Evolutionary conservation across 2,888 invertebrate species (phyloP).

Genomic region (Andrena fulva): DNA sequence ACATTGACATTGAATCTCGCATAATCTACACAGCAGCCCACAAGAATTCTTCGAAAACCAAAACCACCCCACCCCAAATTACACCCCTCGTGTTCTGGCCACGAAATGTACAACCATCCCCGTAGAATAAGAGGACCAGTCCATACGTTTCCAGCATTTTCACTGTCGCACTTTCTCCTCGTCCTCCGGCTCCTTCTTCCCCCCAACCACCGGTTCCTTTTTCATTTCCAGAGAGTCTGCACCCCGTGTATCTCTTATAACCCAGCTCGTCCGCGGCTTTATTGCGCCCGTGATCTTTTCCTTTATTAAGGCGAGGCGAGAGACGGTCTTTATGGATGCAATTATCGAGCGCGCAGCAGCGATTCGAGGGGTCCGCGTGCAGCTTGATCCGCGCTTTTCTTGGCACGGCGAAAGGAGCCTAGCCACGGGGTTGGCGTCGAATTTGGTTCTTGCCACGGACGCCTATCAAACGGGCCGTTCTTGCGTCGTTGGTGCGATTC

Average conservation of each 20-base stretch:
- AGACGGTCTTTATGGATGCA: conserved; percentile 66
- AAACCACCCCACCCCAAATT: conserved; percentile 33
- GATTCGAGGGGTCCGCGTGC: conserved; percentile 45
- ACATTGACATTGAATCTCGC: not conserved
- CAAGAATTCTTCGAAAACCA: not conserved
- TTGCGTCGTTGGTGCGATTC: conserved; percentile 33
- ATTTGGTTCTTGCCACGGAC: not conserved
- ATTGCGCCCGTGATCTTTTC: conserved; percentile 70
- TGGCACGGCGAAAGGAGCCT: conserved; percentile 20
- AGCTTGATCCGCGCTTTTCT: conserved; percentile 45
- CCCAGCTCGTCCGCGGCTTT: conserved; percentile 50
- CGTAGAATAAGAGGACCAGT: not conserved
- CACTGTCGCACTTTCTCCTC: conserved; percentile 21
- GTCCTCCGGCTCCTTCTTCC: not conserved
- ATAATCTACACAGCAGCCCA: not conserved
- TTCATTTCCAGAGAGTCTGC: conserved; percentile 13
- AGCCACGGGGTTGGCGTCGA: conserved; percentile 16
- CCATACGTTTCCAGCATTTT: conserved; percentile 28
- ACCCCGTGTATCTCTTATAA: conserved; percentile 41
- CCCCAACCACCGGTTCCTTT: conserved; percentile 2
- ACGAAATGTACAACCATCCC: too few species aligned
- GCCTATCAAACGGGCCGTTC: not conserved
- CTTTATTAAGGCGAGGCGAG: conserved; percentile 63
- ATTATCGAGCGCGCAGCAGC: conserved; percentile 60
- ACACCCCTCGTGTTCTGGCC: conserved; percentile 59